Percentiles rank a stretch among this genome's conserved stretches.
phyloP scores from a whole-genome alignment of 2,888 invertebrate genomes.

The Drosophila atroscutellata region DNA sequence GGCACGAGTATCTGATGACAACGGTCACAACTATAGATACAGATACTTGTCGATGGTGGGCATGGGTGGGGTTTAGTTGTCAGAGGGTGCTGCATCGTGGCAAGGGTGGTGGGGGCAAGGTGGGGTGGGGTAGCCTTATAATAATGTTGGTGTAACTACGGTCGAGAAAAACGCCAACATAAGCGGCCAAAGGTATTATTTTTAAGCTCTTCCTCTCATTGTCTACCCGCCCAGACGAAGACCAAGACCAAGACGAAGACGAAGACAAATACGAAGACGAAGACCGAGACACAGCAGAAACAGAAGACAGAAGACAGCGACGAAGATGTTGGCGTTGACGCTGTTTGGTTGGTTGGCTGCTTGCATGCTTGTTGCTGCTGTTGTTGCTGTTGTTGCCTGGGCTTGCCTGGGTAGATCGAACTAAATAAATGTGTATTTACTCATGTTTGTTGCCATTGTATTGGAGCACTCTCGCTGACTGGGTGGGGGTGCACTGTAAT shows the following conservation, averaged over 20 bases:
- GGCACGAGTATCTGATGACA: constrained; percentile 71
- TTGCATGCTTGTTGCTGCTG: constrained; percentile 7
- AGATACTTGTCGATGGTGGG: constrained; percentile 22
- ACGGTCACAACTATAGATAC: constrained; percentile 37
- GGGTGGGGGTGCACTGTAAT: constrained; percentile 65
- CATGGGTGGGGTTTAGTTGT: constrained; percentile 1
- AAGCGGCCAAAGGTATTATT: constrained; percentile 79
- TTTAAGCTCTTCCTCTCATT: constrained; percentile 78
- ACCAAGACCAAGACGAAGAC: constrained; percentile 11
- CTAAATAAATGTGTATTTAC: constrained; percentile 76
- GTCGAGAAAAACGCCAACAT: constrained; percentile 69
- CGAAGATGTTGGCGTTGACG: constrained; percentile 50
- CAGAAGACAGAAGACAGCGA: constrained; percentile 19
- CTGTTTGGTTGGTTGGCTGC: constrained; percentile 32
- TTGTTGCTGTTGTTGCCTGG: neutral
- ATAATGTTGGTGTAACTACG: constrained; percentile 51
- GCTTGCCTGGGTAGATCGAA: constrained; percentile 57
- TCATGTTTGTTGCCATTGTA: constrained; percentile 30
- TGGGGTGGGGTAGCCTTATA: constrained; percentile 12
- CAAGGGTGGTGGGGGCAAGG: neutral
- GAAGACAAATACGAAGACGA: constrained; percentile 23
- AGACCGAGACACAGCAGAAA: constrained; percentile 8
- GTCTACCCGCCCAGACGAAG: constrained; percentile 66
- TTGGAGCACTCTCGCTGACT: constrained; percentile 1
- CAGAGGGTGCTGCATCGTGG: neutral